A percentile compares a stretch with the other conserved stretches of the same genome.
Evolutionary conservation across 1,140 invertebrate species (phyloP).

Genomic region (Hesperophylax magnus): DNA sequence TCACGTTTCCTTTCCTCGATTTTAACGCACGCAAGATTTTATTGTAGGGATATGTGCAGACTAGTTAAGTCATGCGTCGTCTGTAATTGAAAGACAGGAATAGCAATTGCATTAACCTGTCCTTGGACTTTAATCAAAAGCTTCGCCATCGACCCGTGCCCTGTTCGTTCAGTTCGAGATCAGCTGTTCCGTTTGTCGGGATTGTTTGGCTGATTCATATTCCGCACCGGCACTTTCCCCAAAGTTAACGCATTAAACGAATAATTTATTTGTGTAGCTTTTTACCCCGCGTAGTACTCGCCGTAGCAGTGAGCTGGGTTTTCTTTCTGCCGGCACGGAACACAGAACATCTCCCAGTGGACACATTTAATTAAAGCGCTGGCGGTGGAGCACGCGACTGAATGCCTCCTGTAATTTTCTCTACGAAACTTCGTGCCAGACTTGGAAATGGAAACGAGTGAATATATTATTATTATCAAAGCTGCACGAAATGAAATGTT

Average conservation of each 20-base stretch:
- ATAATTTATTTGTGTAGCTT: slow-evolving; percentile 36
- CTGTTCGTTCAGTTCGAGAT: neutral
- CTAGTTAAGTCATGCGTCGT: too few relatives aligned
- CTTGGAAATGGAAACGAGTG: neutral
- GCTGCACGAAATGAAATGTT: neutral
- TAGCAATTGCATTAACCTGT: too few relatives aligned
- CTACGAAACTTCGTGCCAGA: slow-evolving; percentile 4
- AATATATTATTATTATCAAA: neutral
- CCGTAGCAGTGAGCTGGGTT: neutral
- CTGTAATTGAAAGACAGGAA: too few relatives aligned
- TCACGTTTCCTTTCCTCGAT: too few relatives aligned
- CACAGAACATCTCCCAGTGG: slow-evolving; percentile 19
- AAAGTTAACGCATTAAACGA: slow-evolving; percentile 29
- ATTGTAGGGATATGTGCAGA: too few relatives aligned
- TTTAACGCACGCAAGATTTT: too few relatives aligned
- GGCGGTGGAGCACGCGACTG: slow-evolving; percentile 17
- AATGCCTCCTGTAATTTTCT: slow-evolving; percentile 13
- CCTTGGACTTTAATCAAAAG: too few relatives aligned
- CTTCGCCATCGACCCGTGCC: neutral
- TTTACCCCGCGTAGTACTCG: neutral
- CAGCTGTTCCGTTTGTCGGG: neutral
- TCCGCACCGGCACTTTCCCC: neutral
- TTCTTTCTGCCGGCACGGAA: slow-evolving; percentile 5
- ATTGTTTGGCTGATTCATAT: slow-evolving; percentile 22
- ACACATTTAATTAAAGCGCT: slow-evolving; percentile 30